A percentile compares a stretch with the other conserved stretches of the same genome.
phyloP scores from a whole-genome alignment of 2,797 vertebrate genomes.

The Anolis apletophallus region DNA sequence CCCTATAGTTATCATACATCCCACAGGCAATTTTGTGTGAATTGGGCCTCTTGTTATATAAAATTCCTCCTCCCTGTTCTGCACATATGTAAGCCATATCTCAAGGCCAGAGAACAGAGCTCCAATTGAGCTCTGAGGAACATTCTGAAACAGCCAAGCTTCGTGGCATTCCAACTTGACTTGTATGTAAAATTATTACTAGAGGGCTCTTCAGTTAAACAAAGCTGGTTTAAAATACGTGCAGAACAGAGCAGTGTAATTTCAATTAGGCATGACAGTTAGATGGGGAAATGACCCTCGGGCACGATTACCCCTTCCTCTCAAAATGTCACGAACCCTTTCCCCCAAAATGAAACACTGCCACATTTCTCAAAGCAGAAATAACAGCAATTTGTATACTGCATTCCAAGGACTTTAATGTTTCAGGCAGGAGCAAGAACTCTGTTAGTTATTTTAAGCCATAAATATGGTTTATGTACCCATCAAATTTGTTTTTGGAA shows the following conservation, averaged over 20 bases:
- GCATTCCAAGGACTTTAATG: neutral
- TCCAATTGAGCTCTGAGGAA: constrained; percentile 73
- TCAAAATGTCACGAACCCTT: neutral
- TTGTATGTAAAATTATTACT: constrained; percentile 70
- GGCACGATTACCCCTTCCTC: neutral
- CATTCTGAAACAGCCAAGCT: constrained; percentile 74
- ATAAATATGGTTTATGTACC: no score
- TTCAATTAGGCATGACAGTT: neutral
- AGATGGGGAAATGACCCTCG: neutral
- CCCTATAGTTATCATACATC: constrained; percentile 58
- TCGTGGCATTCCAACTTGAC: constrained; percentile 74
- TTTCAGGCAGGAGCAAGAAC: neutral
- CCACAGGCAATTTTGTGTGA: constrained; percentile 70
- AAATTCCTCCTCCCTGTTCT: constrained; percentile 62
- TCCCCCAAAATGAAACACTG: neutral
- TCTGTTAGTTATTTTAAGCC: no score
- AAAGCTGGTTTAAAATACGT: constrained; percentile 61
- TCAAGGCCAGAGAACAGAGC: constrained; percentile 73
- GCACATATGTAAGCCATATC: constrained; percentile 77
- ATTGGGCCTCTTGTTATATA: constrained; percentile 71
- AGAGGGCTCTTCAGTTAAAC: constrained; percentile 69
- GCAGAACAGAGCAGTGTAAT: constrained; percentile 31
- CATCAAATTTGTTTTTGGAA: no score
- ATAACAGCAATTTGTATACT: neutral
- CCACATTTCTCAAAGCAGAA: neutral